Base-by-base conservation (phyloP, 2,888 invertebrate genomes). In the Zygogramma bicolorata region DNA sequence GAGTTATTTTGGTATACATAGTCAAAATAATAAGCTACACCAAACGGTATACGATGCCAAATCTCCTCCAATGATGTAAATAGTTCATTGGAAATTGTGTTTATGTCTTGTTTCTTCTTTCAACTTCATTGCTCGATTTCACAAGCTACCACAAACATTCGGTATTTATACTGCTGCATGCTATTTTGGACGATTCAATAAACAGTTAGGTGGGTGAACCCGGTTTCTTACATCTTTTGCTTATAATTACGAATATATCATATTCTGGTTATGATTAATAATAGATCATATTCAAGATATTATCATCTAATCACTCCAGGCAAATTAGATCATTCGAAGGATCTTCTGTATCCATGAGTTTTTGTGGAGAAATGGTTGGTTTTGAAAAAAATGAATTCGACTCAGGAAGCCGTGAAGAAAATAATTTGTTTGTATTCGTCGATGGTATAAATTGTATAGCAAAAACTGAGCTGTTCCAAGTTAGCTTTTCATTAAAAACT, bases 121-220 rank as follows among this genome's bases (percentile, higher is more conserved):
- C 27, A 53, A 18, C 46, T 20, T 10, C 53, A 27, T 27, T 53
- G 53, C 27, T 53, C 25, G 27, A 53, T 53, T 53, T 53, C 53
- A 25, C 27, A 25, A 53, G n/a, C n/a, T 53, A 27, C 53, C 25
- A 53, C 25, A 53, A 53, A 53, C 53, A 53, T 22, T 53, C 13
- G 53, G 22, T 53, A 53, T 53, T 53, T 53, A 53, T 53, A 53
- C 22, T n/a, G 38, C n/a, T 8, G n/a, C 27, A 53, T 53, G 53
- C 27, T 53, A 53, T 25, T 27, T 27, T 25, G 4, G 53, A 25
- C n/a, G 13, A 27, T 25, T 10, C n/a, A 25, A n/a, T 27, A 53
- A 53, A 53, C 27, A 53, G n/a, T 25, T 6, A 53, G 53, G 53
- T 27, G 4, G 27, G n/a, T 53, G 53, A 53, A 53, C 53, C 25